Base-by-base conservation (phyloP, 2,113 vertebrate genomes). In the Chaetodon trifascialis region DNA sequence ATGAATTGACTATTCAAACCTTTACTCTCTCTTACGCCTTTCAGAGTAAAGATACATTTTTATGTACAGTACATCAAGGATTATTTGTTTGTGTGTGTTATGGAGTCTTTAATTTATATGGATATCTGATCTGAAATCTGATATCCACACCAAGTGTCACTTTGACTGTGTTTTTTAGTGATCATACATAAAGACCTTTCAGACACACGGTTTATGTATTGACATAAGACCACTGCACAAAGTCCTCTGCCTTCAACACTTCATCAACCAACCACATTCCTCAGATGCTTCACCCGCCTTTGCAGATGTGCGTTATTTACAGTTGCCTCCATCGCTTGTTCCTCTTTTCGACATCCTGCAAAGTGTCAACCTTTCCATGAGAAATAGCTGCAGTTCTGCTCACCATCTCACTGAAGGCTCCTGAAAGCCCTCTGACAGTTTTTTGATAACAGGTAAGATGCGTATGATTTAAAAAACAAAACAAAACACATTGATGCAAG, bases 361-460 rank as follows among this genome's bases (percentile, higher is more conserved):
- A 49, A 70, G 42, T 62, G 11, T 76, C 64, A 68, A 75, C 42
- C 71, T 79, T 11, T 11, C 51, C 16, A 38, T 58, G 38, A 58
- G 23, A 55, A 81, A 34, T 82, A 46, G 16, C 16, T 54, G 12
- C 40, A 47, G 16, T 79, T 83, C 46, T 83, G 85, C 52, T 66
- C 21, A 36, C 49, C 40, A 73, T 76, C 66, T 76, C 38, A 44
- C 38, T 66, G 63, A 75, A 49, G 51, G 51, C 54, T 87, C 34
- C 56, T 40, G 47, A 85, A 71, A 84, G 77, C 73, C 40, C 79
- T 80, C 52, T 80, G 36, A 72, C 4, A 49, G 19, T 88, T 82
- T 56, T 88, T 92, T 87, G 58, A 80, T 74, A 86, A 86, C 60
- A n/a, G 86, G 54, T 85, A 79, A 85, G 9, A 76, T 81, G 83